Evolutionary conservation across 2,888 invertebrate genomes (phyloP), one percentile per base, ranked within the genome.

Genomic region (Plagiodera versicolora): DNA sequence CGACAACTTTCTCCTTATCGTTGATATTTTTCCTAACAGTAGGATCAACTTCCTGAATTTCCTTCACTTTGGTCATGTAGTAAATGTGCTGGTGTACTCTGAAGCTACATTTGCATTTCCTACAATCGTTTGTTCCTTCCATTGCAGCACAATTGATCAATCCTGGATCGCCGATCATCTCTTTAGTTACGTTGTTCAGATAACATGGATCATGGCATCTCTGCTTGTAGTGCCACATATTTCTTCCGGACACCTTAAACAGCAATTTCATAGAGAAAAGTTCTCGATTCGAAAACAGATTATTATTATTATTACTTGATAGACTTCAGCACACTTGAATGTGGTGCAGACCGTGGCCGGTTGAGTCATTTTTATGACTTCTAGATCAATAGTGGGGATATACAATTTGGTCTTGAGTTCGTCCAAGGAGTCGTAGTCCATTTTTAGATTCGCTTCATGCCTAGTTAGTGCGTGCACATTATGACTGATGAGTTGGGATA

Each of bases 151-250:
- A 79, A 54, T 72, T 11, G 3, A 70, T 65, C 57, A 79, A 66
- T 61, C 70, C 74, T 1, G 76, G 72, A 50, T 70, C 68, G 18
- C 77, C 77, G 28, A 78, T 69, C 14, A 77, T 67, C 58, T 79
- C 76, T 52, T 66, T 70, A 0, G 73, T 70, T 5, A 78, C 73
- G 60, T 75, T 75, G 4, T 19, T 67, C 14, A 78, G 64, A 59
- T 74, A 75, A 58, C 79, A 79, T 0, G 77, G 77, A 66, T 77
- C 74, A 55, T 78, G 78, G 51, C 79, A 79, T 58, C 74, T 63
- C 46, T 75, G 74, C 56, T 71, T 72, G 60, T 77, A 79, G 58
- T 78, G 74, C 63, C 69, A 72, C 58, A 73, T 72, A 14, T 71
- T 72, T 14, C 69, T 64, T 16, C 67, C 70, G 1, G 64, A 73